Conservation (phyloP, 2,888 invertebrate species). For the Apantesis nais region DNA sequence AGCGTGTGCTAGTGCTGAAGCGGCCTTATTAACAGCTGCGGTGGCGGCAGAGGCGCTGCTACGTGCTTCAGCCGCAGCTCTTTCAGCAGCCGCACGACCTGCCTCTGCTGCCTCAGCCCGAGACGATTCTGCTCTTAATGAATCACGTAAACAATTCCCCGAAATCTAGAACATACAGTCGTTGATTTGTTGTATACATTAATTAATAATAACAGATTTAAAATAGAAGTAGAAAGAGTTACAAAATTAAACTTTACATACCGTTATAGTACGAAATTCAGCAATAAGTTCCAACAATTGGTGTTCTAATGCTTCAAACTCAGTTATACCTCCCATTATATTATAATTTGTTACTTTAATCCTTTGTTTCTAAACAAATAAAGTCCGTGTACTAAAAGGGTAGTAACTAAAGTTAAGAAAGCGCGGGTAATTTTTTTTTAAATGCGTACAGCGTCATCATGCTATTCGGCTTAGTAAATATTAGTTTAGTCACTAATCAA, state of each 20-base stretch:
- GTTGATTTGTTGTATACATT: neutral
- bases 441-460: neutral
- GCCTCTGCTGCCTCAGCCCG: conserved; percentile 74
- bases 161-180: conserved; percentile 55
- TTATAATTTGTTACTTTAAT: neutral
- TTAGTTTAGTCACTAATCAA: neutral
- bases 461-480: neutral
- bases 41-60: conserved; percentile 68
- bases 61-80: conserved; percentile 66
- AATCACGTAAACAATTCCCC: conserved; percentile 69
- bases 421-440: conserved; percentile 1
- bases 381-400: neutral
- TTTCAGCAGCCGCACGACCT: conserved; percentile 62
- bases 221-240: neutral
- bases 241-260: conserved; percentile 48
- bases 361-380: neutral
- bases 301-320: conserved; percentile 73
- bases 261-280: conserved; percentile 67
- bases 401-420: neutral
- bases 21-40: conserved; percentile 66
- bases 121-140: conserved; percentile 63
- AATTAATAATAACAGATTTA: too few species aligned
- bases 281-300: conserved; percentile 71
- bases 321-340: conserved; percentile 49
- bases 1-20: conserved; percentile 58